Evolutionary conservation across 2,113 vertebrate species (phyloP), one percentile per base, ranked within the genome.

Genomic region (Meles meles): DNA sequence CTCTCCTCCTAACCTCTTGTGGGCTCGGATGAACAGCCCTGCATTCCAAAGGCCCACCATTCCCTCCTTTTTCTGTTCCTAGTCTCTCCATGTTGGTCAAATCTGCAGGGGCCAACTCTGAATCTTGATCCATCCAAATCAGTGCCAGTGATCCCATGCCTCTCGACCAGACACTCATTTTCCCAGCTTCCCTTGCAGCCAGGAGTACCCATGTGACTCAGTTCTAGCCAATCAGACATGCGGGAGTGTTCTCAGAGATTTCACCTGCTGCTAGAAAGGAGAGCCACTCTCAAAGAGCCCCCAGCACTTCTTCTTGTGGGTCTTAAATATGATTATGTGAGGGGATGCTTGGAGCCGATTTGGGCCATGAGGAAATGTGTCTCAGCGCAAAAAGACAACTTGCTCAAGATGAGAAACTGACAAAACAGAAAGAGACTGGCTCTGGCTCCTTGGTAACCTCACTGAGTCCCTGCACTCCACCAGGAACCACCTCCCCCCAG

Each of bases 301-400:
- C 25, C 0, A 0, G 2, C 8, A 0, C 7, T 11, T 3, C 25
- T 7, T 49, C 59, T 79, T 42, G n/a, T 11, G 8, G 29, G 15
- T 61, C 42, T 92, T 84, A 93, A 59, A 42, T n/a, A n/a, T 13
- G 25, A 74, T 63, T 23, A 18, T 8, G 29, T 34, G 42, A 79
- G 6, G 37, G n/a, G 47, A 34, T 8, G 5, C 23, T 81, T 63
- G 17, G 47, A 76, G 17, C 49, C 61, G 89, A 65, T 49, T 93
- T 71, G 37, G 65, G 34, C 21, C 42, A 34, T 3, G 11, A 92
- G 52, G 61, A 95, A 67, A 6, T 61, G 42, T 63, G 8, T 77
- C 49, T 55, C 34, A 65, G 39, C 27, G n/a, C 25, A 34, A 63
- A 89, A 49, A 63, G 13, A 1, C 31, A 69, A 49, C 21, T 47